Evolutionary conservation across 2,797 vertebrate species (phyloP), one percentile per base, ranked within the genome.

Genomic region (Hypotaenidia philippensis): DNA sequence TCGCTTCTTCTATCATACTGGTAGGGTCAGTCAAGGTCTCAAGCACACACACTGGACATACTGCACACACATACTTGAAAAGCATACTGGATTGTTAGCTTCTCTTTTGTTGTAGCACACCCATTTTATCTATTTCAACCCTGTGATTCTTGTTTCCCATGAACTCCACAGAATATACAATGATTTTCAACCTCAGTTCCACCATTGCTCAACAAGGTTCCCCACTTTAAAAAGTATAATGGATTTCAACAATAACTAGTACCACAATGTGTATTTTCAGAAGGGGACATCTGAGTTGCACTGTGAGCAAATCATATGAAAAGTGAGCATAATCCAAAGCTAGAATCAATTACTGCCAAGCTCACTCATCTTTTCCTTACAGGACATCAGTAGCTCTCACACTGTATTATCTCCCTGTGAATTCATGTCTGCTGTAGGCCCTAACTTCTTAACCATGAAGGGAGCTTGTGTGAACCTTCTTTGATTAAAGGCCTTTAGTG

Each of bases 1-100:
- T 25, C 49, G 40, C 17, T 27, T 32, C 9, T 77, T 70, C 63
- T 65, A n/a, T 75, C n/a, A 80, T 21, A 34, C n/a, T 38, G 18
- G 34, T 65, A 70, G 27, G 16, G 11, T 50, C 27, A 50, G 25
- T 64, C 20, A 53, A 0, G 3, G 27, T n/a, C 32, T 21, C 53
- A 70, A 79, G 26, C 20, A 31, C 34, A 38, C 0, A 1, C 4
- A 4, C 47, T 21, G 9, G n/a, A 34, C n/a, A 23, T 44, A 23
- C 14, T 44, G 59, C 52, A 31, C 8, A 44, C 15, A 31, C 14
- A 20, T 38, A 49, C 40, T 27, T 44, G 22, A 52, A 38, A 25
- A 47, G 26, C 13, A 13, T 21, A 38, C 17, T 60, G 59, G 41
- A 45, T 45, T 6, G 11, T 55, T 44, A 50, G 29, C 22, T 60